Base-by-base conservation (phyloP, 2,888 invertebrate species). In the Rhagium mordax region DNA sequence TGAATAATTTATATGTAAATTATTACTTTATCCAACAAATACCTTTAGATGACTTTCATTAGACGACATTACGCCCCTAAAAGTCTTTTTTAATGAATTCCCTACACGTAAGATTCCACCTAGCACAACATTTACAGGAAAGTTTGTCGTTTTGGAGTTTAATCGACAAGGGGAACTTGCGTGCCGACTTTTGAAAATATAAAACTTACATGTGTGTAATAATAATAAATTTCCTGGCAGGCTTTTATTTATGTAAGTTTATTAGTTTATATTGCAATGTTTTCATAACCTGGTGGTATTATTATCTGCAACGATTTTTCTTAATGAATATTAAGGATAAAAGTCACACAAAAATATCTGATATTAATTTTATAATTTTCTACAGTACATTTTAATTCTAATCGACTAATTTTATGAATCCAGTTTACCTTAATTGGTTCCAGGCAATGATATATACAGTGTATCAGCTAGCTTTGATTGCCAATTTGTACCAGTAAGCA, bases 1-100 rank as follows among this genome's bases (percentile, higher is more conserved):
- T 18, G 59, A 60, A 60, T 60, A 60, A 60, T 60, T 60, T 60
- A 20, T 60, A 60, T 60, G 59, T 41, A 60, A 60, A 41, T 60
- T 60, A 18, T 10, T 16, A 18, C 59, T 33, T 60, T 29, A 33
- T 60, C 59, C 29, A 60, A 60, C 59, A 60, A 60, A 41, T 41
- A 41, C 41, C 41, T 41, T 41, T n/a, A 41, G n/a, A 41, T 41
- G 41, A n/a, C n/a, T 41, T 41, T 41, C 41, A 41, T n/a, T 41
- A 41, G 41, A n/a, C n/a, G 41, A 4, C 41, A 41, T 41, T 41
- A 41, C 41, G 41, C 41, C 41, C 41, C 41, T 41, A 41, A n/a
- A 41, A 41, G 41, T 41, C n/a, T 41, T 41, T 41, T 41, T 41
- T n/a, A 41, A 41, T 41, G n/a, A 41, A 41, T 41, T 41, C 41